Conservation (phyloP, 2,113 vertebrate genomes). For the Talpa occidentalis region DNA sequence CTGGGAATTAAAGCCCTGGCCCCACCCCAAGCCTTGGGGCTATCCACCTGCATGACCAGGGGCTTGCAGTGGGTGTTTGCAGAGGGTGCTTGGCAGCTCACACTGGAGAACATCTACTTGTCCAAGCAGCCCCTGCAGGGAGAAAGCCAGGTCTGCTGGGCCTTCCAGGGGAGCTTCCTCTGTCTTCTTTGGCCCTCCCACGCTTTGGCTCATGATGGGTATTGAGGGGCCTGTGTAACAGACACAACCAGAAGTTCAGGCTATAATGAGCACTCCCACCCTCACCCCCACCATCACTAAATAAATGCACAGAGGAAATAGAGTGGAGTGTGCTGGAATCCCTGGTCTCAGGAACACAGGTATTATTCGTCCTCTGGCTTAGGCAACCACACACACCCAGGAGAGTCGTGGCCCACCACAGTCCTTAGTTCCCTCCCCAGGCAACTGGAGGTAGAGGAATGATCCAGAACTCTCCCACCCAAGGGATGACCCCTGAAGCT, state of each 20-base stretch:
- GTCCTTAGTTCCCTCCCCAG: not conserved
- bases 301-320: not conserved
- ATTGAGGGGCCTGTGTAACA: not conserved
- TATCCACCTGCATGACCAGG: not conserved
- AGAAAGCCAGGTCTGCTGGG: not conserved
- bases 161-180: not conserved
- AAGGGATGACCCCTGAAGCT: not conserved
- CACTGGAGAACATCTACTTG: not conserved
- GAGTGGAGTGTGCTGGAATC: not conserved
- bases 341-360: not conserved
- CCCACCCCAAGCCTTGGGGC: not conserved
- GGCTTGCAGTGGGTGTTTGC: not conserved
- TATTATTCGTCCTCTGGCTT: not conserved
- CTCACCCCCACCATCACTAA: not conserved
- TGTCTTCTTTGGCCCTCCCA: not conserved
- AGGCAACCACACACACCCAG: not conserved
- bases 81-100: too few species aligned
- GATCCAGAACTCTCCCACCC: not conserved
- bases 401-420: not conserved
- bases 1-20: not conserved
- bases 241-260: not conserved
- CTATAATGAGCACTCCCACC: not conserved
- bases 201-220: not conserved
- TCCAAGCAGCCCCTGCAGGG: not conserved
- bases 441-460: rapidly evolving